These are phyloP conservation scores for Spondyliosoma cantharus DNA, from an alignment of 2,797 vertebrate genomes.

Conservation along the genomic window DNA sequence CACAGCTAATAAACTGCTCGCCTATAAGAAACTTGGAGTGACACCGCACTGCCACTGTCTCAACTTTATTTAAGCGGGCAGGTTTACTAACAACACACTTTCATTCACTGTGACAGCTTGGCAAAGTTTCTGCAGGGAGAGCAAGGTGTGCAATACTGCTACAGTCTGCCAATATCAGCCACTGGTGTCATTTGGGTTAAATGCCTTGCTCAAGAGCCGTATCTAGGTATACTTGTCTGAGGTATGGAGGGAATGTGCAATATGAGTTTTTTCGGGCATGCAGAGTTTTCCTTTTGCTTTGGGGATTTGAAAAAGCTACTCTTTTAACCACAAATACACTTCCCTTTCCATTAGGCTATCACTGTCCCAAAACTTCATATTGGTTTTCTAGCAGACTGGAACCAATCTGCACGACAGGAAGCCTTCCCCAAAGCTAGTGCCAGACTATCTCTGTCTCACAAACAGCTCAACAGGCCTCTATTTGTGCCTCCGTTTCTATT, in stretches of 20 bases:
- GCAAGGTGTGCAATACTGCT: neutral
- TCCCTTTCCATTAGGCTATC: slow-evolving; percentile 61
- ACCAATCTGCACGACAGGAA: slow-evolving; percentile 69
- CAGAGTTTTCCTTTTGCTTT: slow-evolving; percentile 46
- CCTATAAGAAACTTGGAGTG: slow-evolving; percentile 51
- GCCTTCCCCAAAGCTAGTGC: slow-evolving; percentile 56
- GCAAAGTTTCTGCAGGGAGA: slow-evolving; percentile 38
- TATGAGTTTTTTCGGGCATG: slow-evolving; percentile 25
- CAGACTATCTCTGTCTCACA: slow-evolving; percentile 67
- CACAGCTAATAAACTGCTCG: slow-evolving; percentile 59
- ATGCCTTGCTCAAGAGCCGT: slow-evolving; percentile 29
- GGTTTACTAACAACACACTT: slow-evolving; percentile 59
- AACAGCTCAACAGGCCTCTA: slow-evolving; percentile 58
- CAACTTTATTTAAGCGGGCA: slow-evolving; percentile 65
- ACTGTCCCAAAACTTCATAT: slow-evolving; percentile 66
- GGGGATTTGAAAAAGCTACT: slow-evolving; percentile 59
- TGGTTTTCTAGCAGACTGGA: slow-evolving; percentile 76
- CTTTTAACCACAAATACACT: slow-evolving; percentile 61
- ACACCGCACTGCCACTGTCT: slow-evolving; percentile 44
- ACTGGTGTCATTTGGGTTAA: slow-evolving; percentile 15
- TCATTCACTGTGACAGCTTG: slow-evolving; percentile 60
- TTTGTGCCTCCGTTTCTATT: slow-evolving; percentile 42
- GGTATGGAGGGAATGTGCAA: slow-evolving; percentile 22
- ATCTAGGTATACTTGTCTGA: slow-evolving; percentile 22
- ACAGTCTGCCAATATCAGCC: neutral